These are phyloP conservation scores for Ylistrum balloti DNA, from an alignment of 1,140 invertebrate genomes.

Conservation along the genomic window DNA sequence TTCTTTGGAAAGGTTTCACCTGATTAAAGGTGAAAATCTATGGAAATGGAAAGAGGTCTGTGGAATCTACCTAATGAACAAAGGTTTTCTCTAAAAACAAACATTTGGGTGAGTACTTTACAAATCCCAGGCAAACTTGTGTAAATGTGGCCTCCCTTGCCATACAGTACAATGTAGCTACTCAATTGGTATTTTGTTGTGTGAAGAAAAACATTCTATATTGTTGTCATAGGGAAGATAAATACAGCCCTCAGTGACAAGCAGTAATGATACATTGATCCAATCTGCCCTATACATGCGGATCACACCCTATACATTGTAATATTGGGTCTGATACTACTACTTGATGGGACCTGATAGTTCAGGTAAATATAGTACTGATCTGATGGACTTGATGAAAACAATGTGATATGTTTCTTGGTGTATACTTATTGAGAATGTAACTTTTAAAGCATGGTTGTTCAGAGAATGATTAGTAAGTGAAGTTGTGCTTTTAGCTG, in stretches of 20 bases:
- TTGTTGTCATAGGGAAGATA: slow-evolving; percentile 16
- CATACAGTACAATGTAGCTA: neutral
- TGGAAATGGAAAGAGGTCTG: neutral
- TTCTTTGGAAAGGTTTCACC: slow-evolving; percentile 15
- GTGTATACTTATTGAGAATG: too few species aligned
- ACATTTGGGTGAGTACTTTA: slow-evolving; percentile 14
- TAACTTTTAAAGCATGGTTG: too few species aligned
- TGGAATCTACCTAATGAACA: slow-evolving; percentile 38
- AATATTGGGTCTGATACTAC: too few species aligned
- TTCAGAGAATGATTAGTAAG: too few species aligned
- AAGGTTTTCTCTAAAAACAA: neutral
- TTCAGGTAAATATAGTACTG: too few species aligned
- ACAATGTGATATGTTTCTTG: too few species aligned
- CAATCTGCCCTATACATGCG: neutral
- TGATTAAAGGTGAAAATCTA: slow-evolving; percentile 28
- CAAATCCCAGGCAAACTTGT: slow-evolving; percentile 4
- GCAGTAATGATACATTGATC: neutral
- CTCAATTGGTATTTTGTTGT: neutral
- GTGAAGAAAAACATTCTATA: slow-evolving; percentile 10
- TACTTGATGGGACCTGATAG: too few species aligned
- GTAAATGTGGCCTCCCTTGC: neutral
- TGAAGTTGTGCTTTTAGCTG: too few species aligned
- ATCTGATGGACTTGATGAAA: too few species aligned
- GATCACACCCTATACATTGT: too few species aligned
- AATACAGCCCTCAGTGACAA: neutral